phyloP scores from a whole-genome alignment of 2,888 invertebrate genomes.

The Noctua janthe region DNA sequence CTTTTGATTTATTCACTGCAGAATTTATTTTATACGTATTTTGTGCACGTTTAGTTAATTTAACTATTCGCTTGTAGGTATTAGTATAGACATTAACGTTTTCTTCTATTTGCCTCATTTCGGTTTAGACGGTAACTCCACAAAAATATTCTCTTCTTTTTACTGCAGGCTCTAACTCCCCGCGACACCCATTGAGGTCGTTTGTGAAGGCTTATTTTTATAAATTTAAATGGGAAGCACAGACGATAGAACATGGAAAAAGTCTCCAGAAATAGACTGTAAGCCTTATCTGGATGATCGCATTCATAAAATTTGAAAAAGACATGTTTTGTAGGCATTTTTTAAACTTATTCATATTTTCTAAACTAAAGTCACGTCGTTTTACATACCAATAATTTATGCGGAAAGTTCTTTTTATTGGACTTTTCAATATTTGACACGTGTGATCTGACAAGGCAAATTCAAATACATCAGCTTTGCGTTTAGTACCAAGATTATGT shows the following conservation, averaged over 20 bases:
- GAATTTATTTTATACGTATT: too few relatives aligned
- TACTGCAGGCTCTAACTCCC: too few relatives aligned
- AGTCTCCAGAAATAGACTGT: background rate
- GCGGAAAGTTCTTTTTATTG: background rate
- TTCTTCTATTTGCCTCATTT: too few relatives aligned
- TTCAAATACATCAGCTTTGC: too few relatives aligned
- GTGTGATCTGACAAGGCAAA: background rate
- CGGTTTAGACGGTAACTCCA: too few relatives aligned
- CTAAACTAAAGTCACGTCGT: background rate
- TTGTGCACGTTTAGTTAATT: too few relatives aligned
- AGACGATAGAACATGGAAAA: background rate
- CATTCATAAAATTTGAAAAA: background rate
- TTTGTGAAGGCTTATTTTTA: too few relatives aligned
- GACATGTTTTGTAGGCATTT: background rate
- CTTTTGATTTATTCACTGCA: too few relatives aligned
- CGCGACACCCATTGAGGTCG: too few relatives aligned
- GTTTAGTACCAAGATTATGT: background rate
- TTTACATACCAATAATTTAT: background rate
- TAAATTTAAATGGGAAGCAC: background rate
- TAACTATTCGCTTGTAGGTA: too few relatives aligned
- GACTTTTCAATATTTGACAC: background rate
- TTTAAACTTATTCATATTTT: constrained; percentile 4
- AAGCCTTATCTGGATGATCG: background rate
- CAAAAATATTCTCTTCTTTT: too few relatives aligned
- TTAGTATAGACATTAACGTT: too few relatives aligned